These are phyloP conservation scores for Ophiothrix spiculata DNA, from an alignment of 35 echinoderm and acorn worm genomes.

Conservation along the genomic window DNA sequence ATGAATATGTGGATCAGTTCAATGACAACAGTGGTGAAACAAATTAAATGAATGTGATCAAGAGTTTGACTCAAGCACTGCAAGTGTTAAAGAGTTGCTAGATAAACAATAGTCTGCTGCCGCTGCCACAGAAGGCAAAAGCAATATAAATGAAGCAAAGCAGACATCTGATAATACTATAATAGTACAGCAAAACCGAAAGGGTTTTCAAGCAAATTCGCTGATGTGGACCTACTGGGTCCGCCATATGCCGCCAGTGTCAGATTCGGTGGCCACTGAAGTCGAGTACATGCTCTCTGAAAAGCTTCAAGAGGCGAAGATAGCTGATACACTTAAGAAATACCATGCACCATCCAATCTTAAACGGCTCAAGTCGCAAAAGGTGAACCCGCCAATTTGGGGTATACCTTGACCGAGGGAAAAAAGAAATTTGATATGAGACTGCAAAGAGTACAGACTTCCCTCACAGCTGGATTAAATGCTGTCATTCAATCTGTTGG, in stretches of 20 bases:
- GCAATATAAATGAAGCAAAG: too few species aligned
- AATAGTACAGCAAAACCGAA: not conserved
- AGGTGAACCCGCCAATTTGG: not conserved
- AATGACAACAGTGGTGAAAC: too few species aligned
- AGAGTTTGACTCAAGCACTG: too few species aligned
- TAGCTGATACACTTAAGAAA: not conserved
- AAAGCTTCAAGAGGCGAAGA: not conserved
- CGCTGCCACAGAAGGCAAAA: too few species aligned
- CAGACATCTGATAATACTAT: too few species aligned
- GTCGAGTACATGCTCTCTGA: not conserved
- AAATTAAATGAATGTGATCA: too few species aligned
- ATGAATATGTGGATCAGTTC: too few species aligned
- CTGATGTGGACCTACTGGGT: not conserved
- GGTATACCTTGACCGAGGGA: not conserved
- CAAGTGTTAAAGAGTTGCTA: too few species aligned
- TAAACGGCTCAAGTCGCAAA: not conserved
- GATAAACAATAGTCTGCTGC: too few species aligned
- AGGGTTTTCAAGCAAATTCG: not conserved
- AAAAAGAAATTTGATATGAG: not conserved
- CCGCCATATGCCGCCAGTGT: too few species aligned
- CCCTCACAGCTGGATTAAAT: not conserved
- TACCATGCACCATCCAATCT: not conserved
- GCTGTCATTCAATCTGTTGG: not conserved
- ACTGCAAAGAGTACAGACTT: not conserved
- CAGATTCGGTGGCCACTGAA: not conserved